These are phyloP conservation scores for Gymnodraco acuticeps DNA, from an alignment of 2,797 vertebrate species.

Conservation along the genomic window DNA sequence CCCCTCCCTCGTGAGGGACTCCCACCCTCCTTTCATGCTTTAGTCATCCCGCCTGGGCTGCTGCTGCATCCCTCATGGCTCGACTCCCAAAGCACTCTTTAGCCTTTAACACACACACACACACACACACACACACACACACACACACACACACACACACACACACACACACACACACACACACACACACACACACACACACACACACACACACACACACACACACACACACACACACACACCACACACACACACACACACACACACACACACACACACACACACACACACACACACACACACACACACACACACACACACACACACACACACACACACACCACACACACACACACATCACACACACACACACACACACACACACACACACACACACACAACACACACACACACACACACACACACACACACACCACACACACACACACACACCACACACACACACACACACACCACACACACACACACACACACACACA, in stretches of 20 bases:
- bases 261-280: too few relatives aligned
- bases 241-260: too few relatives aligned
- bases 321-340: too few relatives aligned
- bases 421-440: too few relatives aligned
- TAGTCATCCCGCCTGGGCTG: conserved; percentile 68
- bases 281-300: too few relatives aligned
- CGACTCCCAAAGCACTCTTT: conserved; percentile 68
- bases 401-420: too few relatives aligned
- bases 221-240: conserved; percentile 22
- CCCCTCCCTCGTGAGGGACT: conserved; percentile 52
- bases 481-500: conserved; percentile 36
- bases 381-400: too few relatives aligned
- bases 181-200: conserved; percentile 5
- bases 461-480: conserved; percentile 27
- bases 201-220: not conserved
- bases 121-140: conserved; percentile 29
- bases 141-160: conserved; percentile 6
- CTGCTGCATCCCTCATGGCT: conserved; percentile 73
- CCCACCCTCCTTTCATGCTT: conserved; percentile 71
- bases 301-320: too few relatives aligned
- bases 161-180: conserved; percentile 30
- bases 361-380: too few relatives aligned
- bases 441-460: too few relatives aligned
- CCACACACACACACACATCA: too few relatives aligned
- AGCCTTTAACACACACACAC: too few relatives aligned